These are phyloP conservation scores for Leptosomus discolor DNA, from an alignment of 2,113 vertebrate species.

Conservation along the genomic window DNA sequence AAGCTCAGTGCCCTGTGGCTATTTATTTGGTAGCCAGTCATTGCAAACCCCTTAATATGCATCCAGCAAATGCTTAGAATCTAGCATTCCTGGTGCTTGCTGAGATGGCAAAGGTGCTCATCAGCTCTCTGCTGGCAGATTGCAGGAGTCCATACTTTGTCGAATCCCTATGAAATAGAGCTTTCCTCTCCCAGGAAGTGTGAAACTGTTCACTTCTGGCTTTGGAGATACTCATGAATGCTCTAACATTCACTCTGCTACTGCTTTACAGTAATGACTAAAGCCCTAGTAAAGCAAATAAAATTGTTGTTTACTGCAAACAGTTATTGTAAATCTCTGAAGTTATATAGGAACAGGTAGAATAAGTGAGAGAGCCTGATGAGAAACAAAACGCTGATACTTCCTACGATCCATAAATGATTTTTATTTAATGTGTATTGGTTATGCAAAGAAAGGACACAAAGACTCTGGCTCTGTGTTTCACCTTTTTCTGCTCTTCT, in stretches of 20 bases:
- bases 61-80: neutral
- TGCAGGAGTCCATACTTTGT: fast-evolving
- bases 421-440: neutral
- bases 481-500: neutral
- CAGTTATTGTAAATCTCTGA: neutral
- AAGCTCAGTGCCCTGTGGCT: constrained; percentile 24
- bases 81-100: constrained; percentile 21
- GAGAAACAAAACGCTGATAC: neutral
- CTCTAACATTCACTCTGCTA: neutral
- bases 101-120: neutral
- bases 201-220: neutral
- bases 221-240: neutral
- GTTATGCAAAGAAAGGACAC: neutral
- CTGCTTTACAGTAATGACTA: neutral
- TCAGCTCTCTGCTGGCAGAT: neutral
- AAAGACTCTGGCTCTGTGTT: neutral
- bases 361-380: neutral
- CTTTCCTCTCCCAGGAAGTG: neutral
- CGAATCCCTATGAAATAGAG: neutral
- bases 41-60: neutral
- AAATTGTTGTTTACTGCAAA: neutral
- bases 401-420: neutral
- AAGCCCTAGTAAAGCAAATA: neutral
- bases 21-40: constrained; percentile 52
- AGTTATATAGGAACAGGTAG: neutral